Evolutionary conservation across 2,888 invertebrate genomes (phyloP), one percentile per base, ranked within the genome.

Genomic region (Sipha maydis): DNA sequence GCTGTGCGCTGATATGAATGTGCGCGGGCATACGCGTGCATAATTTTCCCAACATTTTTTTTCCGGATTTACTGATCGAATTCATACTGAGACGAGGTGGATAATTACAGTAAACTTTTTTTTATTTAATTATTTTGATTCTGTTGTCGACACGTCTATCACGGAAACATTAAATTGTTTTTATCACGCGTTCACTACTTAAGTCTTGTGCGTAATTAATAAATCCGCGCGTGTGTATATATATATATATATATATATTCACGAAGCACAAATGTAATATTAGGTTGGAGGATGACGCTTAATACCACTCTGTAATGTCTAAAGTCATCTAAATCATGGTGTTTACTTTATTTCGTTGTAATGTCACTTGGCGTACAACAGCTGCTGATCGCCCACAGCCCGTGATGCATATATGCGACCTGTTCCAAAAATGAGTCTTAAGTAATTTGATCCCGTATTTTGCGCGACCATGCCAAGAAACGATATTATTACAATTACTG

Each of bases 351-450:
- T 85, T 77, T 31, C 76, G 85, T 85, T 85, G 85, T 77, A 77
- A 85, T 85, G 85, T 85, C 85, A 77, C 48, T 85, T 85, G 85
- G 85, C 85, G 85, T 67, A 67, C 77, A 80, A 88, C 80, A 80
- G 86, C 61, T 88, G 80, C 48, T 61, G 71, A 73, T 79, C 86
- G 80, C 80, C 80, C 73, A 80, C 86, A 38, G 73, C 28, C 80
- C 38, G 71, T 73, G 54, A 77, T 38, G 71, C 34, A 56, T 73
- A 80, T 79, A 80, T 79, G 61, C 75, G 86, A 88, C 86, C 80
- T 80, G 73, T 88, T 88, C 86, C 86, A 88, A 88, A 80, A 88
- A 88, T 80, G 80, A 88, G 54, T 88, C 86, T 67, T 67, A 19
- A 80, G 86, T 88, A 88, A 88, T 80, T 88, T 61, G 86, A 88